Evolutionary conservation across 2,888 invertebrate species (phyloP).

Genomic region (Cataglyphis albicans): DNA sequence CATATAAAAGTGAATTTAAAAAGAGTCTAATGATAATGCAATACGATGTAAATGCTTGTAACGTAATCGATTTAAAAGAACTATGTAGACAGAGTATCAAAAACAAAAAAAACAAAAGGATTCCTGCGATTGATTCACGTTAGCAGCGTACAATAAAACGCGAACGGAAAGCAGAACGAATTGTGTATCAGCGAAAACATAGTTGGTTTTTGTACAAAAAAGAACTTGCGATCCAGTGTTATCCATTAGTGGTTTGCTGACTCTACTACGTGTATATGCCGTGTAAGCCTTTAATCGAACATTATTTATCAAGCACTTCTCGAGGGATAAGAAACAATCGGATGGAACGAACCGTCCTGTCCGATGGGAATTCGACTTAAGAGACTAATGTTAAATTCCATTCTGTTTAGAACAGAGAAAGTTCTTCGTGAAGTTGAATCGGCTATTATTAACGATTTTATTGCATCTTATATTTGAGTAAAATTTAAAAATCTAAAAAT

Average conservation of each 20-base stretch:
- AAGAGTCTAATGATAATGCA: background rate
- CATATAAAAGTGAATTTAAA: background rate
- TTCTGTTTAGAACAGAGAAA: slow-evolving; percentile 34
- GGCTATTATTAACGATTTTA: slow-evolving; percentile 33
- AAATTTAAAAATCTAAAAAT: background rate
- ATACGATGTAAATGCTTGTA: background rate
- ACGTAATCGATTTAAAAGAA: slow-evolving; percentile 12
- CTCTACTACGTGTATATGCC: slow-evolving; percentile 5
- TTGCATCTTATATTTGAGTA: slow-evolving; percentile 18
- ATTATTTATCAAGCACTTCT: slow-evolving; percentile 53
- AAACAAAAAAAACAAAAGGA: background rate
- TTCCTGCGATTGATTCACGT: slow-evolving; percentile 21
- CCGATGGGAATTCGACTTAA: slow-evolving; percentile 42
- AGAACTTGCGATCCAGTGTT: slow-evolving; percentile 10
- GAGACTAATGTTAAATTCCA: slow-evolving; percentile 37
- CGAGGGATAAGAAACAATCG: slow-evolving; percentile 35
- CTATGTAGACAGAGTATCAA: background rate
- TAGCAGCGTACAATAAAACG: slow-evolving; percentile 14
- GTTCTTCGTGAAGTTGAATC: slow-evolving; percentile 5
- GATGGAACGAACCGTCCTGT: slow-evolving; percentile 12
- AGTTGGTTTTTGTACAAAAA: slow-evolving; percentile 12
- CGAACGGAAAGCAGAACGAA: slow-evolving; percentile 27
- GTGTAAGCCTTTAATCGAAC: slow-evolving; percentile 51
- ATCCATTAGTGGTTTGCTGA: slow-evolving; percentile 44
- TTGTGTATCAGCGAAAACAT: slow-evolving; percentile 19